These are phyloP conservation scores for Denticeps clupeoides DNA, from an alignment of 2,797 vertebrate species.

Conservation along the genomic window DNA sequence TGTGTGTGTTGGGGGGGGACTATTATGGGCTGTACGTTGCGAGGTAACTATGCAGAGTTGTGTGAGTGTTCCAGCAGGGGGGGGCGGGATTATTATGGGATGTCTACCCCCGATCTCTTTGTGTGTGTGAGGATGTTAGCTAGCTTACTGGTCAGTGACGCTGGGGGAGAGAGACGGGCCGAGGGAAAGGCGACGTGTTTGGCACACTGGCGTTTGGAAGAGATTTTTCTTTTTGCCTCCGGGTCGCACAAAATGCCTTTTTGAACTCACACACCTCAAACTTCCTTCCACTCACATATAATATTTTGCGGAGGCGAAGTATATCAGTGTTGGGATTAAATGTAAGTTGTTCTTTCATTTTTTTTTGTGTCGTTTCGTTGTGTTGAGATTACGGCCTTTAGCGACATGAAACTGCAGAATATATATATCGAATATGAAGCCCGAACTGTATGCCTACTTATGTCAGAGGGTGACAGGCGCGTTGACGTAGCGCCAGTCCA, in stretches of 20 bases:
- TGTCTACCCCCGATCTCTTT: constrained; percentile 65
- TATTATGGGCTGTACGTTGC: constrained; percentile 86
- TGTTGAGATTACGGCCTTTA: too few relatives aligned
- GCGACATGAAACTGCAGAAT: too few relatives aligned
- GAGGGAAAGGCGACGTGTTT: constrained; percentile 51
- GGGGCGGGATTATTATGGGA: constrained; percentile 70
- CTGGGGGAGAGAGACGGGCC: constrained; percentile 49
- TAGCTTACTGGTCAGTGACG: constrained; percentile 58
- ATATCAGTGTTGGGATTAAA: constrained; percentile 1
- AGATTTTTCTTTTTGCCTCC: neutral
- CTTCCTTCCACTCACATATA: neutral
- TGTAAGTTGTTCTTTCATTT: too few relatives aligned
- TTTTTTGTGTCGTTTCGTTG: too few relatives aligned
- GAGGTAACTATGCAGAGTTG: constrained; percentile 78
- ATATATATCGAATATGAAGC: constrained; percentile 1
- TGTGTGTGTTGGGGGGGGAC: constrained; percentile 52
- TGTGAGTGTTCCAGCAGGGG: constrained; percentile 48
- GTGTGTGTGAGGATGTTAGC: constrained; percentile 71
- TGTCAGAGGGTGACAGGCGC: constrained; percentile 4
- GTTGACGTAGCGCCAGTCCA: constrained; percentile 4
- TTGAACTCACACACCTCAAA: neutral
- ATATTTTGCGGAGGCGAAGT: constrained; percentile 21
- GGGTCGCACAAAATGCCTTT: constrained; percentile 2
- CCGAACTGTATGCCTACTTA: neutral
- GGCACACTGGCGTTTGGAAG: constrained; percentile 4